These are phyloP conservation scores for Tyria jacobaeae DNA, from an alignment of 2,888 invertebrate species.

Conservation along the genomic window DNA sequence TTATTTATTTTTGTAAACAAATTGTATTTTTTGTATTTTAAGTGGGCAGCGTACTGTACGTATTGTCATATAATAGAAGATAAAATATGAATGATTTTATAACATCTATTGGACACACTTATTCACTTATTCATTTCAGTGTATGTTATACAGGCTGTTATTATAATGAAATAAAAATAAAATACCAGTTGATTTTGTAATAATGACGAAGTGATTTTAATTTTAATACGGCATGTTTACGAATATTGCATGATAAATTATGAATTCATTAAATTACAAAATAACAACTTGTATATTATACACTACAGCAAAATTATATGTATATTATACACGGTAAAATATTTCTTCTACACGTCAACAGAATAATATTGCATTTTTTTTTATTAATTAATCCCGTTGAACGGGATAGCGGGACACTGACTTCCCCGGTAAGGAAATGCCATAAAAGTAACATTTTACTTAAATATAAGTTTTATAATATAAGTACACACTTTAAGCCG, in stretches of 20 bases:
- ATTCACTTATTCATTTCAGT: not conserved
- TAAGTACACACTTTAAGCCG: slow-evolving; percentile 47
- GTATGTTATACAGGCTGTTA: slow-evolving; percentile 15
- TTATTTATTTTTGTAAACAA: not conserved
- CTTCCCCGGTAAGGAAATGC: slow-evolving; percentile 51
- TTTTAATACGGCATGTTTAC: slow-evolving; percentile 32
- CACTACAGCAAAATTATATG: not conserved
- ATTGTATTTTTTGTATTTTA: no score
- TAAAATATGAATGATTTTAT: not conserved
- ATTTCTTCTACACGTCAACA: slow-evolving; percentile 12
- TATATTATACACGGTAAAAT: slow-evolving; percentile 4
- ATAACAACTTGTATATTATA: slow-evolving; percentile 8
- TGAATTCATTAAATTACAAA: not conserved
- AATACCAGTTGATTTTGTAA: slow-evolving; percentile 26
- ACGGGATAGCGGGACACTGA: slow-evolving; percentile 60
- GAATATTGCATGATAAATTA: slow-evolving; percentile 25
- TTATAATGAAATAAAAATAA: slow-evolving; percentile 9
- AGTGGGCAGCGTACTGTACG: no score
- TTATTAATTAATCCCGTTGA: slow-evolving; percentile 58
- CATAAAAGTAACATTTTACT: slow-evolving; percentile 50
- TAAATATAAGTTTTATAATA: slow-evolving; percentile 41
- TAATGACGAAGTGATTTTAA: slow-evolving; percentile 23
- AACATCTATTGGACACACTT: not conserved
- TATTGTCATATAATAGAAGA: not conserved
- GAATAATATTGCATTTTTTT: slow-evolving; percentile 41